Evolutionary conservation across 2,888 invertebrate species (phyloP).

Genomic region (Agrotis segetum): DNA sequence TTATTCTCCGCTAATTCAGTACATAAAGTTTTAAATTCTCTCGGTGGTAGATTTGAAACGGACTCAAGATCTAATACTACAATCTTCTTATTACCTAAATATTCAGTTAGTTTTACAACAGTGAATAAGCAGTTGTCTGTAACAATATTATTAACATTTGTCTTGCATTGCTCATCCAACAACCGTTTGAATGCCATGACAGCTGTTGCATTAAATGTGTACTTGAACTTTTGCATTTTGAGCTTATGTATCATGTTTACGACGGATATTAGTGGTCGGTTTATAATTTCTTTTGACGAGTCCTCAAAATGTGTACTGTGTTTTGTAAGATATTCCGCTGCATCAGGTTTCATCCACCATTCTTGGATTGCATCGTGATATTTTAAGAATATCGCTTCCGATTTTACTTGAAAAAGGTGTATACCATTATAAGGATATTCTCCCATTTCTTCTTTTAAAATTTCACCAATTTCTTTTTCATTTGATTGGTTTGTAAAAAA

Average conservation of each 20-base stretch:
- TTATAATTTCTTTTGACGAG: neutral
- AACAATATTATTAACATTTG: neutral
- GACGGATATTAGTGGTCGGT: neutral
- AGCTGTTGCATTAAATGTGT: neutral
- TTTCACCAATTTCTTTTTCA: neutral
- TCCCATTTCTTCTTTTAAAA: neutral
- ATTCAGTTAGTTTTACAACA: neutral
- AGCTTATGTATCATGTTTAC: neutral
- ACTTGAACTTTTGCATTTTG: neutral
- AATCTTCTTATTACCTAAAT: neutral
- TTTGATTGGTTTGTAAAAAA: conserved; percentile 2
- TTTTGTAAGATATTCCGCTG: conserved; percentile 5
- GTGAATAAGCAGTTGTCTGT: neutral
- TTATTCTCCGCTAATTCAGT: neutral
- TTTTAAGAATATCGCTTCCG: neutral
- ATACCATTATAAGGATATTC: neutral
- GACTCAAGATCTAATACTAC: neutral
- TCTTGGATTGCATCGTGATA: conserved; percentile 9
- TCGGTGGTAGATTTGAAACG: neutral
- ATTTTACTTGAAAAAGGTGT: neutral
- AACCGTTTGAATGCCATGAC: neutral
- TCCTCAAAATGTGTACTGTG: conserved; percentile 1
- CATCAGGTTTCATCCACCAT: neutral
- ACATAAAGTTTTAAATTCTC: neutral
- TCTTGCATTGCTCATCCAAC: neutral